phyloP scores from a whole-genome alignment of 1,140 invertebrate genomes.

The Batillaria attramentaria region DNA sequence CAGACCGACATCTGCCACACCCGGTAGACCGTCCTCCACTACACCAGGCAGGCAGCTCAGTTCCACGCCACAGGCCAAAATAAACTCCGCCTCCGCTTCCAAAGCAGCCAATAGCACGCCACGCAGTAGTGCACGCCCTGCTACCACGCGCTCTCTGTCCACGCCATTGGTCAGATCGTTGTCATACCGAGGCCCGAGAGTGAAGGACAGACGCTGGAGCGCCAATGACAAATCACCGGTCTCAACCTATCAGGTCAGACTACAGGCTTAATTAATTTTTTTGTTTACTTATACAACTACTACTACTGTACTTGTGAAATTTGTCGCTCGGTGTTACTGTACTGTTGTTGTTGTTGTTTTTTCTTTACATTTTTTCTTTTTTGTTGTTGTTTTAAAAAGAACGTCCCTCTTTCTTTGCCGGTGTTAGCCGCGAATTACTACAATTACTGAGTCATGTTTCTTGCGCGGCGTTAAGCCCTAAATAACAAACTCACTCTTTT shows the following conservation, averaged over 20 bases:
- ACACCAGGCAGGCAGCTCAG: neutral
- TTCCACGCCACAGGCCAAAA: constrained; percentile 1
- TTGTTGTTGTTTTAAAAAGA: neutral
- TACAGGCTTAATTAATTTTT: neutral
- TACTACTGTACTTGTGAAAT: neutral
- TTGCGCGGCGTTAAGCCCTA: no score
- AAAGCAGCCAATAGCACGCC: constrained; percentile 11
- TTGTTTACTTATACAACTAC: neutral
- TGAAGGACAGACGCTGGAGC: constrained; percentile 21
- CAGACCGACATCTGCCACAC: neutral
- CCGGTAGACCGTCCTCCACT: neutral
- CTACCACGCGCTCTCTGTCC: constrained; percentile 20
- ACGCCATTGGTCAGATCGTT: constrained; percentile 19
- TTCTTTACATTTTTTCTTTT: neutral
- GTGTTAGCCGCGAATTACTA: no score
- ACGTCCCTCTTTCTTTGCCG: neutral
- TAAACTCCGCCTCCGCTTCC: constrained; percentile 11
- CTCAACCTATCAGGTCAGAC: constrained; percentile 19
- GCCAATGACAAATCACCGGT: neutral
- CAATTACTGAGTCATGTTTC: no score
- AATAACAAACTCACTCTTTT: no score
- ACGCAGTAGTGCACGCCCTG: neutral
- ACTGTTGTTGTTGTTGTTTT: neutral
- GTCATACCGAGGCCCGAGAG: constrained; percentile 13
- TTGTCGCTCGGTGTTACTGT: neutral